Evolutionary conservation across 1,140 invertebrate genomes (phyloP).

Genomic region (Calliphora vicina): DNA sequence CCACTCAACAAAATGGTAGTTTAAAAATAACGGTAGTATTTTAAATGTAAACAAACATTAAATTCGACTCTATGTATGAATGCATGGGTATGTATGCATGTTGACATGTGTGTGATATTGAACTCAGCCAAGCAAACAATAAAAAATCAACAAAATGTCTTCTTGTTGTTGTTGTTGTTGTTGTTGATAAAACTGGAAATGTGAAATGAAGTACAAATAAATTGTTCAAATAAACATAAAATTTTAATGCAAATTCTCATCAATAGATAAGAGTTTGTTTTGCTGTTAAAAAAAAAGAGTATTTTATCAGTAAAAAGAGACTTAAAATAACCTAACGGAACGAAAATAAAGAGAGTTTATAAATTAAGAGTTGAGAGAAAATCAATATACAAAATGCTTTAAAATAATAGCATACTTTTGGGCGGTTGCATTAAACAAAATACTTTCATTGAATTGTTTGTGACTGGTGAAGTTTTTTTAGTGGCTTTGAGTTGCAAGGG

Average conservation of each 20-base stretch:
- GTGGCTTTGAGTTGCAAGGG: no score
- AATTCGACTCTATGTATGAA: no score
- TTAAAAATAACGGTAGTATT: background rate
- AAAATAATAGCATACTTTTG: no score
- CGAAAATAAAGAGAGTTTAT: background rate
- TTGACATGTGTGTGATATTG: no score
- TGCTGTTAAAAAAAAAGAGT: background rate
- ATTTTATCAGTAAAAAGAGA: background rate
- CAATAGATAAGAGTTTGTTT: background rate
- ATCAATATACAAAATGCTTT: background rate
- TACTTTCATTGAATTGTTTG: no score
- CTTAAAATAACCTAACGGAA: background rate
- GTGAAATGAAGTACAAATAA: conserved; percentile 1
- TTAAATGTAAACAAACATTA: background rate
- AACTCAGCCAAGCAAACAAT: background rate
- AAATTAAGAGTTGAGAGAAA: background rate
- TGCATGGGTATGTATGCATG: no score
- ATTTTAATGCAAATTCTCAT: background rate
- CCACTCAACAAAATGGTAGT: background rate
- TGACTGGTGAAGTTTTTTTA: no score
- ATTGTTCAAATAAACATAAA: background rate
- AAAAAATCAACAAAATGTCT: background rate
- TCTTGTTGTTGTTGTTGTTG: background rate
- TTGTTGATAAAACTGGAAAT: background rate
- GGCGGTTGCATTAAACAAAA: no score